Percentiles rank a stretch among this genome's conserved stretches.
Evolutionary conservation across 2,113 vertebrate genomes (phyloP).

Genomic region (Phaethornis superciliosus): DNA sequence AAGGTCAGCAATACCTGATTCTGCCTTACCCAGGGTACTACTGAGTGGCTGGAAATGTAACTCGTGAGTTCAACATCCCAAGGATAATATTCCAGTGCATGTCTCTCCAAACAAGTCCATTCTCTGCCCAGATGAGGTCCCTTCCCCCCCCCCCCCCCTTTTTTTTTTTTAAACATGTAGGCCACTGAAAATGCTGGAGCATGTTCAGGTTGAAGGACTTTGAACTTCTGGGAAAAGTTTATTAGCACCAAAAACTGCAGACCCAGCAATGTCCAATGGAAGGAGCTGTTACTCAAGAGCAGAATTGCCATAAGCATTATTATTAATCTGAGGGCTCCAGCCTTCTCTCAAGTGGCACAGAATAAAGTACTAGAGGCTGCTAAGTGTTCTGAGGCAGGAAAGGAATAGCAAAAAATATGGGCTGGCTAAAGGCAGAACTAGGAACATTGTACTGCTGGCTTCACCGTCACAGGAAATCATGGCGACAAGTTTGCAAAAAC

Average conservation of each 20-base stretch:
- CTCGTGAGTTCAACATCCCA: neutral
- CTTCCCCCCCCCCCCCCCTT: accelerated
- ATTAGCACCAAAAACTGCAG: neutral
- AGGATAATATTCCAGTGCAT: neutral
- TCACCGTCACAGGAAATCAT: neutral
- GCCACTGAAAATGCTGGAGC: neutral
- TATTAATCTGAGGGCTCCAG: neutral
- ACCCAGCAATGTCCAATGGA: neutral
- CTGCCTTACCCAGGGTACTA: neutral
- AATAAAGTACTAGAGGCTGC: neutral
- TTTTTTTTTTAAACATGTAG: neutral
- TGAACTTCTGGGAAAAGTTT: neutral
- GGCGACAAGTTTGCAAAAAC: neutral
- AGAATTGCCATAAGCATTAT: neutral
- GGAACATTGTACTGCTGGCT: neutral
- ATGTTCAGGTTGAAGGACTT: neutral
- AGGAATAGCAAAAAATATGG: neutral
- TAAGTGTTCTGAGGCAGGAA: neutral
- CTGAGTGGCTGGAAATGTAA: neutral
- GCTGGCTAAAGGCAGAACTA: neutral
- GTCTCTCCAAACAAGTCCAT: neutral
- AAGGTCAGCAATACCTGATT: neutral
- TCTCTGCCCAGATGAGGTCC: neutral
- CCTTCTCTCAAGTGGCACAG: neutral
- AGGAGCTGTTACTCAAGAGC: neutral